Base-by-base conservation (phyloP, 2,888 invertebrate species). In the Nemoura dubitans region DNA sequence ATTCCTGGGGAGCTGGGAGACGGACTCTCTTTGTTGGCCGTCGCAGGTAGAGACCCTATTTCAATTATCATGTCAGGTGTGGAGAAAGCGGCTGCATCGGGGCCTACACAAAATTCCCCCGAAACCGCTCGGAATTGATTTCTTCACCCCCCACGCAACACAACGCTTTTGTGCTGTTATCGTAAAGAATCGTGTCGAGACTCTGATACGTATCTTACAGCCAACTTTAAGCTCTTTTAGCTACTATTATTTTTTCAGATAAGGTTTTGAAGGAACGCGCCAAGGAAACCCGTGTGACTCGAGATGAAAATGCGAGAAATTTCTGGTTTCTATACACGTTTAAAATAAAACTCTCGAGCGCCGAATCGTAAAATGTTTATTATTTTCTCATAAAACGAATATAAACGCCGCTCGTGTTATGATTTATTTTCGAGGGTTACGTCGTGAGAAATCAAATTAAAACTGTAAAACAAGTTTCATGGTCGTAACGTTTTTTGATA, bases 171-270 rank as follows among this genome's bases (percentile, higher is more conserved):
- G 59, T 59, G 59, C 21, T 59, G 59, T 59, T 59, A 59, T 59
- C 59, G 59, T 59, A 59, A 59, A 59, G 59, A 59, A 59, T 59
- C 59, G 59, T 59, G 59, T 59, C 59, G 59, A 21, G 59, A 10
- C 59, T 59, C 2, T 21, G 59, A 59, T 59, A 59, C 59, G 59
- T 14, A 59, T 59, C 59, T 59, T 59, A 59, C 59, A 59, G 59
- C 59, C 59, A 59, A 59, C 59, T 59, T 59, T 59, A 59, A 59
- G 59, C 59, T 59, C 59, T 59, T 59, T 59, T 59, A 59, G 59
- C 59, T 59, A 59, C 59, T 59, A 21, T 59, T 59, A 59, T 21
- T 59, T 59, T 59, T 59, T 21, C 14, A 59, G 59, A 59, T 59
- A 59, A 59, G 16, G 59, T 59, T 36, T 59, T 21, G 59, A 59